Evolutionary conservation across 1,140 invertebrate genomes (phyloP).

Genomic region (Caenorhabditis inopinata): DNA sequence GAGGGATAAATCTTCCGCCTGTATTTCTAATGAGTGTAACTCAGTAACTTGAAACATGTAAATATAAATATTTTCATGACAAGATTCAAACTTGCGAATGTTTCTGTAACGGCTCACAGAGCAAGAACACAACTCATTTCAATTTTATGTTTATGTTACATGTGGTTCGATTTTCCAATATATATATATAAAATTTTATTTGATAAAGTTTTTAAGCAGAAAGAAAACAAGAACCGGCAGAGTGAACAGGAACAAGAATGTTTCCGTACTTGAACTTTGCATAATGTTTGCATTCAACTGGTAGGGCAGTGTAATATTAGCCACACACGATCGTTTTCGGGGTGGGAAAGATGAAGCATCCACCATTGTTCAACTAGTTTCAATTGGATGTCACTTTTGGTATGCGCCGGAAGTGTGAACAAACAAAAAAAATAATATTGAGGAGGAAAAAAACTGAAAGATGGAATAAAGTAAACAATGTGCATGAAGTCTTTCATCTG

Average conservation of each 20-base stretch:
- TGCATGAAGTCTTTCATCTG: background rate
- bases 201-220: background rate
- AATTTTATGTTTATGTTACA: background rate
- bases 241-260: constrained; percentile 21
- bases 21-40: too few relatives aligned
- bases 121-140: too few relatives aligned
- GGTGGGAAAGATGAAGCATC: constrained; percentile 27
- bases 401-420: constrained; percentile 23
- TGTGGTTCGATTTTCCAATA: background rate
- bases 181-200: too few relatives aligned
- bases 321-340: background rate
- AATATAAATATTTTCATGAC: too few relatives aligned
- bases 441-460: background rate
- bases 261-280: constrained; percentile 31
- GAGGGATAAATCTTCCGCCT: too few relatives aligned
- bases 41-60: too few relatives aligned
- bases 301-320: constrained; percentile 31
- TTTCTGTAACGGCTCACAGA: too few relatives aligned
- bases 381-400: background rate
- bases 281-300: constrained; percentile 32
- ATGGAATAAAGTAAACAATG: background rate
- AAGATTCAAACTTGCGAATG: too few relatives aligned
- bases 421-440: constrained; percentile 18
- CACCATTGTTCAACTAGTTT: background rate
- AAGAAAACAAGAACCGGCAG: constrained; percentile 10